Evolutionary conservation across 1,140 invertebrate species (phyloP).

Genomic region (Lasaia peninsularis): DNA sequence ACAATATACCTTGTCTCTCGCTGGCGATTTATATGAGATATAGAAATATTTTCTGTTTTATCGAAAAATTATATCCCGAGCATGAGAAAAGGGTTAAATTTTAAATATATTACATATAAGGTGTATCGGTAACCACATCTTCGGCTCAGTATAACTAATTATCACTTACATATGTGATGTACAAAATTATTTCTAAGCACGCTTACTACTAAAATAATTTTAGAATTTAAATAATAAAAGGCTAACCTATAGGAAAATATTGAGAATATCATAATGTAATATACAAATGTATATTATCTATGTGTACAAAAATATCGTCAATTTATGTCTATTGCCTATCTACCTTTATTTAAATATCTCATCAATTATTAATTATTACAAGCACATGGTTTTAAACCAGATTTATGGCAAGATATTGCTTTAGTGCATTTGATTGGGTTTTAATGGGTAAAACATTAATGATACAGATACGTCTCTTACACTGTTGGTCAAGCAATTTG

Average conservation of each 20-base stretch:
- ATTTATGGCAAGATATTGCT: not conserved
- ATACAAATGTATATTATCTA: slow-evolving; percentile 47
- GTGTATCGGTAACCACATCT: slow-evolving; percentile 52
- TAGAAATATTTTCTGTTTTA: too few species aligned
- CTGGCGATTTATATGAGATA: too few species aligned
- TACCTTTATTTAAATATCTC: slow-evolving; percentile 1
- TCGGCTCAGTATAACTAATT: slow-evolving; percentile 38
- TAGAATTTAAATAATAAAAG: slow-evolving; percentile 15
- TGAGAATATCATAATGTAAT: slow-evolving; percentile 19
- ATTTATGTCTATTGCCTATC: slow-evolving; percentile 28
- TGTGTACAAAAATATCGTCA: slow-evolving; percentile 70
- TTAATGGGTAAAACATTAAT: not conserved
- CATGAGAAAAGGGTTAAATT: too few species aligned
- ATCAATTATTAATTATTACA: not conserved
- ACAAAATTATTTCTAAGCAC: slow-evolving; percentile 47
- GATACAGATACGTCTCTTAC: not conserved
- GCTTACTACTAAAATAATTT: slow-evolving; percentile 22
- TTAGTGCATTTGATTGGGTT: not conserved
- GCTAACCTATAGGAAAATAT: slow-evolving; percentile 31
- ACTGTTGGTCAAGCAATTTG: not conserved
- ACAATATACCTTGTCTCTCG: too few species aligned
- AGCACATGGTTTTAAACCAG: not conserved
- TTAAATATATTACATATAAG: slow-evolving; percentile 12
- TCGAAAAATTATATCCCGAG: too few species aligned
- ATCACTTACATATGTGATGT: slow-evolving; percentile 43